phyloP scores from a whole-genome alignment of 2,113 vertebrate genomes.

The Pantherophis guttatus region DNA sequence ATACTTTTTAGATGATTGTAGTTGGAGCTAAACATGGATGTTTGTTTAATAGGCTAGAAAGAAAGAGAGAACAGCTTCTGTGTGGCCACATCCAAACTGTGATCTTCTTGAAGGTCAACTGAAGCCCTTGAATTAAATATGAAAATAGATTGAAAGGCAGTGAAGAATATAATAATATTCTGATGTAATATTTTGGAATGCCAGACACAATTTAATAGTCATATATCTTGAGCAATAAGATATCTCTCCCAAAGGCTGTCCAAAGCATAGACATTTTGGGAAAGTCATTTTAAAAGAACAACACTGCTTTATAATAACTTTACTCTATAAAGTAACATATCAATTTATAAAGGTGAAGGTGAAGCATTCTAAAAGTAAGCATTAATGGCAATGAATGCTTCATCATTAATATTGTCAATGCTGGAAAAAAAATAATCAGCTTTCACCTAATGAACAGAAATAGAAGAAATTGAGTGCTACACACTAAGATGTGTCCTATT shows the following conservation, averaged over 20 bases:
- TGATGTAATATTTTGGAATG: neutral
- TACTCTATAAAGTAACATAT: neutral
- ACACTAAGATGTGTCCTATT: neutral
- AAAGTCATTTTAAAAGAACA: neutral
- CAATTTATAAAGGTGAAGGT: neutral
- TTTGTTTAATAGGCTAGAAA: neutral
- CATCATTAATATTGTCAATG: constrained; percentile 2
- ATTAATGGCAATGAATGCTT: constrained; percentile 19
- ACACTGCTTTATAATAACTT: neutral
- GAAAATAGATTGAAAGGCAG: neutral
- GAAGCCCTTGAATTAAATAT: neutral
- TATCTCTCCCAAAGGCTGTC: neutral
- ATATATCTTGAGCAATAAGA: neutral
- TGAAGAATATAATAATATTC: neutral
- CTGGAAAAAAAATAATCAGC: constrained; percentile 12
- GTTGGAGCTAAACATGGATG: neutral
- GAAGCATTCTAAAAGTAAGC: constrained; percentile 7
- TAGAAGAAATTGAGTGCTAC: neutral
- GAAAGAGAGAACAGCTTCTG: neutral
- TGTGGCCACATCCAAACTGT: neutral
- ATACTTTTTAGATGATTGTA: neutral
- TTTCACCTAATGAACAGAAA: neutral
- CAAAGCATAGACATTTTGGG: no score
- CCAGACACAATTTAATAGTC: no score
- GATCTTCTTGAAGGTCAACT: neutral